Evolutionary conservation across 2,797 vertebrate species (phyloP).

Genomic region (Lophotriccus pileatus): DNA sequence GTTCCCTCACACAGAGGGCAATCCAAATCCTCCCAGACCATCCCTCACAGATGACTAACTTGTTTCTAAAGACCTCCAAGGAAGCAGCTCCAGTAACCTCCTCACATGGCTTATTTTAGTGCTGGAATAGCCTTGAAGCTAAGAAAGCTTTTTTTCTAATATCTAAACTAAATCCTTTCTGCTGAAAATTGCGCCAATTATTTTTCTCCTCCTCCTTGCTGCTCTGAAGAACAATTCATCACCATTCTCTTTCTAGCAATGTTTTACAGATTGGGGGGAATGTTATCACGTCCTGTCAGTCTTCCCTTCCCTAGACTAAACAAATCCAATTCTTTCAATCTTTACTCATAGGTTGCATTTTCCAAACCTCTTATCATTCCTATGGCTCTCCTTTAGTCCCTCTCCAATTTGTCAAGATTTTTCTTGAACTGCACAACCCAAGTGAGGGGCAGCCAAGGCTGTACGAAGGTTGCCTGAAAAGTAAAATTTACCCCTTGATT

Average conservation of each 20-base stretch:
- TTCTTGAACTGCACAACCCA: slow-evolving; percentile 8
- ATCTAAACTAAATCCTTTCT: slow-evolving; percentile 1
- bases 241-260: slow-evolving; percentile 53
- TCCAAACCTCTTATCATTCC: slow-evolving; percentile 68
- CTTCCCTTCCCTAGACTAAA: slow-evolving; percentile 63
- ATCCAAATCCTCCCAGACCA: not conserved
- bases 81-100: slow-evolving; percentile 5
- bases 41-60: not conserved
- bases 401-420: slow-evolving; percentile 52
- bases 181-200: slow-evolving; percentile 17
- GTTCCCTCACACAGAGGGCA: not conserved
- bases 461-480: not conserved
- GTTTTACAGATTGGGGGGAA: slow-evolving; percentile 40
- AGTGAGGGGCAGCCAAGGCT: not conserved
- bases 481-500: not conserved
- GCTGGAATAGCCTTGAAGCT: slow-evolving; percentile 1
- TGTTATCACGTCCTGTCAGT: slow-evolving; percentile 60
- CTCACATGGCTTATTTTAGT: not conserved
- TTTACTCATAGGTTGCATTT: slow-evolving; percentile 43
- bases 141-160: slow-evolving; percentile 2
- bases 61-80: slow-evolving; percentile 39
- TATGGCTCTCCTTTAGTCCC: slow-evolving; percentile 40
- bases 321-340: slow-evolving; percentile 66
- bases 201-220: not conserved
- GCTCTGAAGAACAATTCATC: slow-evolving; percentile 44